Evolutionary conservation across 2,113 vertebrate genomes (phyloP).

Genomic region (Saguinus imperator): DNA sequence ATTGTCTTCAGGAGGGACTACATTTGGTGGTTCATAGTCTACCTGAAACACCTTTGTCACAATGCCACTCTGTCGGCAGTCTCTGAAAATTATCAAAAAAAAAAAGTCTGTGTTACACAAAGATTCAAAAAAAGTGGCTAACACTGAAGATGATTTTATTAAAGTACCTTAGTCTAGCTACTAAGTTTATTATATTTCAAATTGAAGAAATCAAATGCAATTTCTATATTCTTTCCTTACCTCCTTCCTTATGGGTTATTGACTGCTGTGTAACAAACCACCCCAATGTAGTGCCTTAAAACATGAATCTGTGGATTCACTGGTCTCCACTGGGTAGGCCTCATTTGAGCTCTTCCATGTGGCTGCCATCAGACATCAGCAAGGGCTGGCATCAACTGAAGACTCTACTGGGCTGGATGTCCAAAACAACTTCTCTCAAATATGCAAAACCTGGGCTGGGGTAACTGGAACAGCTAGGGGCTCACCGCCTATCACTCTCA

Average conservation of each 20-base stretch:
- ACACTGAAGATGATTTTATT: background rate
- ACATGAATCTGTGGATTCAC: background rate
- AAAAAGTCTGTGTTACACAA: conserved; percentile 6
- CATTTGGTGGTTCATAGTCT: conserved; percentile 74
- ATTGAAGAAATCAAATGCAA: background rate
- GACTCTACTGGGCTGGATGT: background rate
- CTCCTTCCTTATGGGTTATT: background rate
- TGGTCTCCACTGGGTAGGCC: background rate
- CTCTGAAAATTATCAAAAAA: conserved; percentile 83
- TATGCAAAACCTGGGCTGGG: background rate
- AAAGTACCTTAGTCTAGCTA: background rate
- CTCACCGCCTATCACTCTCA: background rate
- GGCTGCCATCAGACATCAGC: background rate
- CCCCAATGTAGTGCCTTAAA: background rate
- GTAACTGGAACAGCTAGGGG: background rate
- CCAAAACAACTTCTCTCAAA: background rate
- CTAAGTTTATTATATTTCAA: too few relatives aligned
- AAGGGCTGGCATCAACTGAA: background rate
- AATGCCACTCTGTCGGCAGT: conserved; percentile 90
- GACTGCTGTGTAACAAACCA: background rate
- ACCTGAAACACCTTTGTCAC: conserved; percentile 95
- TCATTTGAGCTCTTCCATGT: background rate
- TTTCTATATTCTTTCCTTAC: background rate
- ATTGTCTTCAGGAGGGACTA: conserved; percentile 70
- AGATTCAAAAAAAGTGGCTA: background rate